These are phyloP conservation scores for Bombus affinis DNA, from an alignment of 1,140 invertebrate genomes.

Conservation along the genomic window DNA sequence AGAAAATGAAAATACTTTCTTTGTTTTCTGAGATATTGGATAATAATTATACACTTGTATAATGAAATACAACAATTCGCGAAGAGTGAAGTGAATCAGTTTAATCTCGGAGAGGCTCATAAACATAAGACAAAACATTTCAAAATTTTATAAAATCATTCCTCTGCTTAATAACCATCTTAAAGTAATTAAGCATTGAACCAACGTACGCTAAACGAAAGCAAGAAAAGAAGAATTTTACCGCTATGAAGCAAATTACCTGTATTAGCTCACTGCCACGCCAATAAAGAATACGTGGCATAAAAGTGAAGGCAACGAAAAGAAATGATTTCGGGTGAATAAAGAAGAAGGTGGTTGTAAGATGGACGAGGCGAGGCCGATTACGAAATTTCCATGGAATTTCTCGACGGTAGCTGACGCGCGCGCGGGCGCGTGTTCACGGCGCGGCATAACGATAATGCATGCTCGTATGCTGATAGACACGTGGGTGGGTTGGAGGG, in stretches of 20 bases:
- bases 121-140: no score
- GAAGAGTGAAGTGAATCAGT: no score
- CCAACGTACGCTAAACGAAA: background rate
- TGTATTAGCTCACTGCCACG: background rate
- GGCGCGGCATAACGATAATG: conserved; percentile 63
- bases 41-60: no score
- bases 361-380: conserved; percentile 2
- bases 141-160: no score
- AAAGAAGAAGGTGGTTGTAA: background rate
- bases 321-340: background rate
- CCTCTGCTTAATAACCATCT: no score
- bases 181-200: background rate
- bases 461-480: conserved; percentile 69
- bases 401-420: conserved; percentile 58
- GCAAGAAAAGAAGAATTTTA: background rate
- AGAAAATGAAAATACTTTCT: no score
- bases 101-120: no score
- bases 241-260: background rate
- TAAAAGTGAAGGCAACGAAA: background rate
- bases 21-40: no score
- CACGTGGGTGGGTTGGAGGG: conserved; percentile 62
- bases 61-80: no score
- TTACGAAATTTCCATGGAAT: conserved; percentile 67
- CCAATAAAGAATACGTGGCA: no score
- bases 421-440: conserved; percentile 38